These are phyloP conservation scores for Dascyllus trimaculatus DNA, from an alignment of 2,113 vertebrate genomes.

Conservation along the genomic window DNA sequence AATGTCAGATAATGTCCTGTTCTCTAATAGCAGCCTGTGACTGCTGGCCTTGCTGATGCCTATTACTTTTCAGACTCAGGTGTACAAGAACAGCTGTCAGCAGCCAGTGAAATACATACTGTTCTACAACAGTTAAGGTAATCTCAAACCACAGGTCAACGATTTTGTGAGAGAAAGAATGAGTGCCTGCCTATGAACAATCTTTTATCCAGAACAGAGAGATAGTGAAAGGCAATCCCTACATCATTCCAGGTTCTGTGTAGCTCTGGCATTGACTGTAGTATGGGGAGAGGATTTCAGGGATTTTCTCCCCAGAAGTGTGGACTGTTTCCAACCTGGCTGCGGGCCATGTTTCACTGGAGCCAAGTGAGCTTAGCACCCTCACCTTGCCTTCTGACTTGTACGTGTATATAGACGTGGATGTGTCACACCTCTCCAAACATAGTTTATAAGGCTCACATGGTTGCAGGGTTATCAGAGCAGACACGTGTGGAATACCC, in stretches of 20 bases:
- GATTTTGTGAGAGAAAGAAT: neutral
- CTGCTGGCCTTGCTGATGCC: neutral
- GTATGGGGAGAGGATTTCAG: slow-evolving; percentile 58
- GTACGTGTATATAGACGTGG: neutral
- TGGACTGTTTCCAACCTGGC: slow-evolving; percentile 51
- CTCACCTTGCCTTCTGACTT: slow-evolving; percentile 29
- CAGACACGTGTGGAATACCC: too few species aligned
- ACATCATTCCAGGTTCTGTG: slow-evolving; percentile 6
- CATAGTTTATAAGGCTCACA: too few species aligned
- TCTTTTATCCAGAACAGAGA: neutral
- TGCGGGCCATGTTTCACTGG: slow-evolving; percentile 18
- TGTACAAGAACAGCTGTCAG: slow-evolving; percentile 29
- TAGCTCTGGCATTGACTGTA: slow-evolving; percentile 59
- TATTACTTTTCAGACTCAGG: neutral
- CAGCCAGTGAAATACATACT: neutral
- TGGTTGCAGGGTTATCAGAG: too few species aligned
- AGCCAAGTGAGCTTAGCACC: neutral
- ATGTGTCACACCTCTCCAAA: too few species aligned
- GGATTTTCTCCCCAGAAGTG: slow-evolving; percentile 37
- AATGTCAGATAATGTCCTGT: too few species aligned
- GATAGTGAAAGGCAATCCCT: slow-evolving; percentile 56
- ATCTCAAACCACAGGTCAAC: slow-evolving; percentile 16
- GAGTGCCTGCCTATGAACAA: slow-evolving; percentile 6
- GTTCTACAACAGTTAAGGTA: neutral
- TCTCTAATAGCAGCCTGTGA: too few species aligned